A percentile compares a stretch with the other conserved stretches of the same genome.
These are phyloP conservation scores for Columba janthina DNA, from an alignment of 2,113 vertebrate genomes.

Conservation along the genomic window DNA sequence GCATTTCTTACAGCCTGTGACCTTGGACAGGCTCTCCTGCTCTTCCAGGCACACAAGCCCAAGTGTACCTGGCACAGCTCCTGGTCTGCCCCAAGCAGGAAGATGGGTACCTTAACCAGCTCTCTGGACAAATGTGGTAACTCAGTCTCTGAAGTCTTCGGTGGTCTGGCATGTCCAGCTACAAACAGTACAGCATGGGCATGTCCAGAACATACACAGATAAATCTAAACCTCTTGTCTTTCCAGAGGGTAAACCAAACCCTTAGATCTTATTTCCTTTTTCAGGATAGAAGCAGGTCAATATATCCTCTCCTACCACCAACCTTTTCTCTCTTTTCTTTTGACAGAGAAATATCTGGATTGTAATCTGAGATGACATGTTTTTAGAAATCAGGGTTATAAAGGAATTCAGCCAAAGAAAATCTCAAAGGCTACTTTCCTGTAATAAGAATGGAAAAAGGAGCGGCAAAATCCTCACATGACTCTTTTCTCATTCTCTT, in stretches of 20 bases:
- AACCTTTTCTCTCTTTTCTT: neutral
- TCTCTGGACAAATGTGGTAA: neutral
- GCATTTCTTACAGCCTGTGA: neutral
- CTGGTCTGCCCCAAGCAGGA: neutral
- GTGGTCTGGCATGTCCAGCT: neutral
- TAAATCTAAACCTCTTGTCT: neutral
- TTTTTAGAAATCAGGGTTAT: neutral
- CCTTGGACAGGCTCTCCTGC: neutral
- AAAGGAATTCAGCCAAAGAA: neutral
- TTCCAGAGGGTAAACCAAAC: neutral
- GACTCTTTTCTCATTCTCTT: neutral
- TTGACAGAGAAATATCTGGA: neutral
- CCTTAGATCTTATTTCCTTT: neutral
- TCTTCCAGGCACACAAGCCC: neutral
- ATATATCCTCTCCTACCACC: neutral
- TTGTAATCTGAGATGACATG: neutral
- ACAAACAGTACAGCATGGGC: neutral
- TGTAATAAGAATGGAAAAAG: neutral
- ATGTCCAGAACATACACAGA: neutral
- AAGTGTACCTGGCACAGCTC: rapidly evolving
- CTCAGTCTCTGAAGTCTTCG: neutral
- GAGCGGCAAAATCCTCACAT: neutral
- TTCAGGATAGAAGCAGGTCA: neutral
- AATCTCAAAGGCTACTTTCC: neutral
- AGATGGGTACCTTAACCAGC: neutral